phyloP scores from a whole-genome alignment of 2,113 vertebrate genomes.

The Tenebrosternarchus preto region DNA sequence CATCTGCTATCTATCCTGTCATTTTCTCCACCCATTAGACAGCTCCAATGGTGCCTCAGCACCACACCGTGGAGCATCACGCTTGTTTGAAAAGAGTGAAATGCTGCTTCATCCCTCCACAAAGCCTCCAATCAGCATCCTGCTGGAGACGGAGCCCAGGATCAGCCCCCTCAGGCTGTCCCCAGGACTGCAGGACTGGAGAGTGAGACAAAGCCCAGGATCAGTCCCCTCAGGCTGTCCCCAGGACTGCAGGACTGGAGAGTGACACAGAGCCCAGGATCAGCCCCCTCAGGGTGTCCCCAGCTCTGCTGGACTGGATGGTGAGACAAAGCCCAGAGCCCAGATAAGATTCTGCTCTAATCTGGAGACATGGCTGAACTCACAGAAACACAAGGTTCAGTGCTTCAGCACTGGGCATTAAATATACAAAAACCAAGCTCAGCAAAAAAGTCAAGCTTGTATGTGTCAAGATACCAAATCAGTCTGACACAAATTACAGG shows the following conservation, averaged over 20 bases:
- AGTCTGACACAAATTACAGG: neutral
- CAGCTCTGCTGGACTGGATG: conserved; percentile 22
- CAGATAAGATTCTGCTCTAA: neutral
- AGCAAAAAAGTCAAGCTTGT: neutral
- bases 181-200: too few species aligned
- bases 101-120: neutral
- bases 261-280: too few species aligned
- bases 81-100: conserved; percentile 46
- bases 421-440: neutral
- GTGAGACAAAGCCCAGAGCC: too few species aligned
- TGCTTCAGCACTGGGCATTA: neutral
- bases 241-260: too few species aligned
- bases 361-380: neutral
- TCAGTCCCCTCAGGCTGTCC: too few species aligned
- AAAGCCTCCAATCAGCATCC: conserved; percentile 47
- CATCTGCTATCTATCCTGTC: conserved; percentile 35
- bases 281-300: conserved; percentile 13
- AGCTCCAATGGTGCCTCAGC: conserved; percentile 43
- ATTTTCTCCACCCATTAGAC: conserved; percentile 36
- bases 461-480: neutral
- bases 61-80: conserved; percentile 17
- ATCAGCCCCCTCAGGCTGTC: too few species aligned
- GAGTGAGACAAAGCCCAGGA: too few species aligned
- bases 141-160: conserved; percentile 15
- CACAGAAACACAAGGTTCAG: neutral